Evolutionary conservation across 2,113 vertebrate species (phyloP).

Genomic region (Otolemur garnettii): DNA sequence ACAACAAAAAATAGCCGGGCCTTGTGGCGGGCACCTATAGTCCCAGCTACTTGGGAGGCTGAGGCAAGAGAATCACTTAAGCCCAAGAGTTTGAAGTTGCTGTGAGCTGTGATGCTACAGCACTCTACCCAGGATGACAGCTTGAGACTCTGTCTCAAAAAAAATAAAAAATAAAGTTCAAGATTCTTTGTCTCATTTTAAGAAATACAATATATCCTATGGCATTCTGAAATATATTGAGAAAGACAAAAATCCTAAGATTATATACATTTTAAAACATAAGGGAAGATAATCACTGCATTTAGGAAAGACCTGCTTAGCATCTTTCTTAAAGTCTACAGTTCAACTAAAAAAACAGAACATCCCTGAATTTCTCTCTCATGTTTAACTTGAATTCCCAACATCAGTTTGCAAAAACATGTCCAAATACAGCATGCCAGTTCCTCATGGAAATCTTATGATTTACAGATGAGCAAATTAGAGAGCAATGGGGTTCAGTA

Average conservation of each 20-base stretch:
- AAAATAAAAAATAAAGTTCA: not conserved
- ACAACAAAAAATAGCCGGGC: too few relatives aligned
- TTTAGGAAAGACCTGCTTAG: not conserved
- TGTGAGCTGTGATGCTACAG: too few relatives aligned
- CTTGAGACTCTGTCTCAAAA: not conserved
- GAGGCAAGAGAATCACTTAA: too few relatives aligned
- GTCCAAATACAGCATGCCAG: not conserved
- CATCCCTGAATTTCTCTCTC: not conserved
- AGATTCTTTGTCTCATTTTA: conserved; percentile 28
- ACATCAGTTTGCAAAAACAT: not conserved
- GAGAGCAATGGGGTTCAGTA: not conserved
- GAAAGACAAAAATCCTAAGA: not conserved
- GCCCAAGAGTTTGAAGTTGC: too few relatives aligned
- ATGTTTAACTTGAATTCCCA: conserved; percentile 42
- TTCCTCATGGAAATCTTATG: not conserved
- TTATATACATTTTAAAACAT: not conserved
- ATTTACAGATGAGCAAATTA: conserved; percentile 26
- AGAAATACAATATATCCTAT: not conserved
- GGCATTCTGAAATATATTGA: not conserved
- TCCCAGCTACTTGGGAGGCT: too few relatives aligned
- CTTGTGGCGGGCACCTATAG: too few relatives aligned
- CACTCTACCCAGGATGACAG: too few relatives aligned
- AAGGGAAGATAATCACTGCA: not conserved
- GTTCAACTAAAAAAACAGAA: conserved; percentile 4
- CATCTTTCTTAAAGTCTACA: not conserved